Evolutionary conservation across 2,888 invertebrate species (phyloP), one percentile per base, ranked within the genome.

Genomic region (Hypomecis punctinalis): DNA sequence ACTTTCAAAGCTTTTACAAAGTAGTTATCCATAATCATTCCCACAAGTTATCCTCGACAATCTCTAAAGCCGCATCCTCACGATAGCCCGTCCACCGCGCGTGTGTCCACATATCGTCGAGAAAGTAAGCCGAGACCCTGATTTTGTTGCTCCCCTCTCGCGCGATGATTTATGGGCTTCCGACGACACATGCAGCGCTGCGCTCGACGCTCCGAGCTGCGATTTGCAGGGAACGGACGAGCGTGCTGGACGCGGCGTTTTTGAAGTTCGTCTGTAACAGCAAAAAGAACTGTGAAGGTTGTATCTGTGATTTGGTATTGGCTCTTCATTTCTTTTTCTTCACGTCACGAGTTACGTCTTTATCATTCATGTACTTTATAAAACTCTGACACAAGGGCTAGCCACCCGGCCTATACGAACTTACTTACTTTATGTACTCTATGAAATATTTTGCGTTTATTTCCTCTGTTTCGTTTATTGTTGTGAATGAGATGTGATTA

Each of bases 131-230:
- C 80, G 83, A 82, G 83, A 72, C 82, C 85, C 86, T 84, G 86
- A 83, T 86, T 85, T 80, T 78, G 84, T 61, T 83, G 76, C 80
- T 76, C 79, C 76, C 82, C 82, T 82, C 76, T 73, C 74, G 75
- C 80, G 78, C 76, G 81, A 90, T 92, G 92, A 92, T 91, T 91
- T 91, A 91, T 86, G 81, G 73, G 75, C 80, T 78, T 81, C 84
- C 82, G 83, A 87, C 89, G 91, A 91, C 92, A 92, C 91, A 90
- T 91, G 91, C 92, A 91, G 89, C 89, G 89, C 82, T 87, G 89
- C 86, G 88, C 84, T 80, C 82, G 80, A 77, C 83, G 86, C 81
- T 84, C 74, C 83, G 84, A 88, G 85, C 86, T 85, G 89, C 86
- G 87, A 85, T 84, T 86, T 82, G 65, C 43, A 45, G 68, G 53